Base-by-base conservation (phyloP, 2,888 invertebrate genomes). In the Protophormia terraenovae region DNA sequence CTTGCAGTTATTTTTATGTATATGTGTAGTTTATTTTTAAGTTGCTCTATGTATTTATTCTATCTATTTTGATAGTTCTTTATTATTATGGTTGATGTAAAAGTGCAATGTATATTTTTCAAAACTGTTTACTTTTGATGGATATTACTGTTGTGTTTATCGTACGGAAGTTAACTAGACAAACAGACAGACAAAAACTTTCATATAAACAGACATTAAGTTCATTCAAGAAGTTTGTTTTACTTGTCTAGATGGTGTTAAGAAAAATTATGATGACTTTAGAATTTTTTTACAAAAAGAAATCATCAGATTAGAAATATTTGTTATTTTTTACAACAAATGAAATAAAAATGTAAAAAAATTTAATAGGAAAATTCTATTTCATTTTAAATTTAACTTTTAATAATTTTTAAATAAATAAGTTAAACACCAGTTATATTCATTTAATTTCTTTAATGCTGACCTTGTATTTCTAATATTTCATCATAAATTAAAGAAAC, bases 91-190 rank as follows among this genome's bases (percentile, higher is more conserved):
- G 1, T 55, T 22, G 14, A 10, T 29, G 7, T 6, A 14, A n/a
- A 14, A 29, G 41, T 55, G 38, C 19, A 58, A 24, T 38, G 22
- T 62, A 53, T 41, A 62, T 29, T 66, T 55, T 72, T 64, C 19
- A 66, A 53, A 76, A 76, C 55, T 76, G 66, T 76, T 76, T 66
- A 66, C 66, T 76, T 76, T 41, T 66, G 53, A 76, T 76, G 64
- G 64, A 62, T 71, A 69, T 69, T 71, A 53, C 27, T 45, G 58
- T 67, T 66, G 35, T 66, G 47, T 66, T 66, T 73, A 66, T 73
- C 47, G 47, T 55, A 45, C 27, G 58, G 27, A 80, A 80, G 24
- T 58, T 66, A 58, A 80, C 66, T 24, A 80, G 58, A 80, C 58
- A 73, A 10, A 24, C 64, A 72, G 32, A 29, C 71, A 29, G 47